Percentiles rank a stretch among this genome's conserved stretches.
These are phyloP conservation scores for Microcebus murinus DNA, from an alignment of 2,113 vertebrate genomes.

Conservation along the genomic window DNA sequence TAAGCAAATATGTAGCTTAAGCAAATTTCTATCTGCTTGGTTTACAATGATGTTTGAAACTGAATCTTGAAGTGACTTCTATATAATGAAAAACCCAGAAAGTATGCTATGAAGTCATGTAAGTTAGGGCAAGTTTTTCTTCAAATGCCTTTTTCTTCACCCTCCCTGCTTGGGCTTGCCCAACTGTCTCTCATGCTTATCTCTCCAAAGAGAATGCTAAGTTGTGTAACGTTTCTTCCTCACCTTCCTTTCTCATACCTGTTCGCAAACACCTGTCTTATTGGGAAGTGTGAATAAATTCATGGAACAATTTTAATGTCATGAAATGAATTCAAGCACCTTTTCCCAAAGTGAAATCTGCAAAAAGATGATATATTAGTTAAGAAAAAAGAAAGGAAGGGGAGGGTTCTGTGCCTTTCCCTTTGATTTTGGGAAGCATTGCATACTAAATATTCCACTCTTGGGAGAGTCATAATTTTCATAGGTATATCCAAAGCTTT, in stretches of 20 bases:
- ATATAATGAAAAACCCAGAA: not conserved
- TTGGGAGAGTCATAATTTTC: not conserved
- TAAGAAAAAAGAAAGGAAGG: not conserved
- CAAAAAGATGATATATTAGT: not conserved
- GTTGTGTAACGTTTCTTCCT: not conserved
- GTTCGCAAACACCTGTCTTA: not conserved
- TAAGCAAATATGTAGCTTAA: not conserved
- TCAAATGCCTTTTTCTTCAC: not conserved
- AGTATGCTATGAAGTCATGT: not conserved
- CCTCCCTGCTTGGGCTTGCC: not conserved
- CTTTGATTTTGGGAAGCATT: not conserved
- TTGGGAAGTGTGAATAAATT: not conserved
- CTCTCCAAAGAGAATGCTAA: not conserved
- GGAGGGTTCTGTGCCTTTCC: not conserved
- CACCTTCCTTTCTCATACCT: not conserved
- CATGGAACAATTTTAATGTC: not conserved
- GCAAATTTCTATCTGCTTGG: not conserved
- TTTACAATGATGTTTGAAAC: not conserved
- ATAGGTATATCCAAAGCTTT: not conserved
- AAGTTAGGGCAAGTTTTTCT: not conserved
- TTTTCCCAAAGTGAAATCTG: not conserved
- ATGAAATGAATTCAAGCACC: not conserved
- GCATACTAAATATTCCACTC: not conserved
- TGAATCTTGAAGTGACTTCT: not conserved
- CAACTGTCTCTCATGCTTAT: not conserved